These are phyloP conservation scores for Aplodontia rufa DNA, from an alignment of 2,113 vertebrate genomes.

Conservation along the genomic window DNA sequence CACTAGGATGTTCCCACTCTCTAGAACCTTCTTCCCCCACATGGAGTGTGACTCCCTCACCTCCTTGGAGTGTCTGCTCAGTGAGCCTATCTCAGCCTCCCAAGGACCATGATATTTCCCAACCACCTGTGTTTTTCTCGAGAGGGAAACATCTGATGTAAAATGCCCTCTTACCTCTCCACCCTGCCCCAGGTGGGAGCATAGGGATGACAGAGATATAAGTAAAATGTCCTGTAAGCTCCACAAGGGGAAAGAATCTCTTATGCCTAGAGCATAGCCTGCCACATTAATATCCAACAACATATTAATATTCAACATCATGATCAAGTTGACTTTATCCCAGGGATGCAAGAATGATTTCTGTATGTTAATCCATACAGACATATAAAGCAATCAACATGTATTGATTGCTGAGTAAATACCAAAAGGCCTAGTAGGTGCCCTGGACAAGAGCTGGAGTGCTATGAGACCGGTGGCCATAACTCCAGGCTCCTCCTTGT, in stretches of 20 bases:
- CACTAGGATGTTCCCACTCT: not conserved
- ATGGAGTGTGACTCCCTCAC: not conserved
- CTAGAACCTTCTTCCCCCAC: not conserved
- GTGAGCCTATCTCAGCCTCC: not conserved
- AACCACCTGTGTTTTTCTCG: not conserved
- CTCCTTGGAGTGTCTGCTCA: not conserved
- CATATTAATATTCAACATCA: no score
- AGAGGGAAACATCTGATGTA: not conserved
- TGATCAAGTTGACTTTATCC: no score
- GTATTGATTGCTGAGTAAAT: not conserved
- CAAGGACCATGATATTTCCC: not conserved
- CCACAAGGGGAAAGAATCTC: not conserved
- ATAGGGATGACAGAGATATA: not conserved
- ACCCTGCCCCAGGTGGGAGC: accelerated
- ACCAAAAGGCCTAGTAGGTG: not conserved
- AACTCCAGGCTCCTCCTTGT: no score
- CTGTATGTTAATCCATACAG: no score
- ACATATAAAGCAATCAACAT: not conserved
- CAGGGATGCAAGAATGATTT: no score
- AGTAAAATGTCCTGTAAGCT: not conserved
- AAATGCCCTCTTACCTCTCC: not conserved
- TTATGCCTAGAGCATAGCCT: not conserved
- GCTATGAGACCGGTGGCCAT: not conserved
- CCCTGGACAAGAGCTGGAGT: not conserved
- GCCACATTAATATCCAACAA: no score